Percentiles rank a stretch among this genome's conserved stretches.
Conservation (phyloP, 1,140 invertebrate species). For the Antheraea mylitta region DNA sequence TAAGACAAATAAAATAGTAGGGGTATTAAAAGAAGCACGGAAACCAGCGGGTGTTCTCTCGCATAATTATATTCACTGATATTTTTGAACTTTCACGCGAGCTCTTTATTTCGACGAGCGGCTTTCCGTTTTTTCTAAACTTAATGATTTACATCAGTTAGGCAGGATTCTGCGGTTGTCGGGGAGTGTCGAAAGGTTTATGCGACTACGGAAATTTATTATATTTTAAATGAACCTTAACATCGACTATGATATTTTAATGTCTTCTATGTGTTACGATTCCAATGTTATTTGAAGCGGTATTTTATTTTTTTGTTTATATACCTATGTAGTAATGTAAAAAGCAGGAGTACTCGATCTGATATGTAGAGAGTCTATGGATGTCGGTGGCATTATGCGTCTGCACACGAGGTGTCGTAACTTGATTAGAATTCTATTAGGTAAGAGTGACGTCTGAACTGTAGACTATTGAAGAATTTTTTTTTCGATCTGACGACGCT, state of each 20-base stretch:
- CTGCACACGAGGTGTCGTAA: no score
- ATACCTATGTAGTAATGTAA: no score
- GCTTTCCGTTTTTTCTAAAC: conserved; percentile 53
- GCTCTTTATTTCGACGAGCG: conserved; percentile 58
- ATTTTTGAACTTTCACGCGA: conserved; percentile 76
- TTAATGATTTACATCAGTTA: conserved; percentile 71
- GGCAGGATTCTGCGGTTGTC: conserved; percentile 60
- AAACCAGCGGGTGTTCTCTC: conserved; percentile 71
- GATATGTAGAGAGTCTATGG: no score
- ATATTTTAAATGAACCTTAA: conserved; percentile 63
- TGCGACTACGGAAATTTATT: conserved; percentile 63
- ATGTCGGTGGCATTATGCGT: no score
- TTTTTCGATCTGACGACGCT: no score
- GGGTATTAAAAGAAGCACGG: conserved; percentile 48
- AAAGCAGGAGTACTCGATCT: no score
- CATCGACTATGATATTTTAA: conserved; percentile 33
- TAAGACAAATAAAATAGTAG: conserved; percentile 35
- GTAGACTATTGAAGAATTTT: no score
- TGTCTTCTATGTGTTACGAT: background rate
- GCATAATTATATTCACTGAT: conserved; percentile 76
- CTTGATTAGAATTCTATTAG: no score
- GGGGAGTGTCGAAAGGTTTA: conserved; percentile 72
- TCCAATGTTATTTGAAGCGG: background rate
- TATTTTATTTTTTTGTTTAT: background rate
- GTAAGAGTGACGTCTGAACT: no score